phyloP scores from a whole-genome alignment of 2,888 invertebrate species.

The Alloplasta piceator region DNA sequence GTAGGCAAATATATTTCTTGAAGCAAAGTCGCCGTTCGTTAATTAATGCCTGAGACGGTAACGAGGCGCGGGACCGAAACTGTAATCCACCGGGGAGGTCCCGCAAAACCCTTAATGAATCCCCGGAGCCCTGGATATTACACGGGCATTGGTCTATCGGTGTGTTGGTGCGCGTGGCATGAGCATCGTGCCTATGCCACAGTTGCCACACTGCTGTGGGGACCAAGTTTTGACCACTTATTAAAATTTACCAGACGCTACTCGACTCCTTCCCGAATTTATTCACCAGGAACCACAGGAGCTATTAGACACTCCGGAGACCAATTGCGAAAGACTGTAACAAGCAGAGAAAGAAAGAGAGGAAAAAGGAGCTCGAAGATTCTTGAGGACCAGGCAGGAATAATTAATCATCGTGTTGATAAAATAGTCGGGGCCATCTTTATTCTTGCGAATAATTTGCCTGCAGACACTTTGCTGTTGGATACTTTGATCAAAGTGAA shows the following conservation, averaged over 20 bases:
- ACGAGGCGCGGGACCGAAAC: slow-evolving; percentile 63
- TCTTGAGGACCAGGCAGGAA: slow-evolving; percentile 21
- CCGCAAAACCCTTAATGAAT: slow-evolving; percentile 64
- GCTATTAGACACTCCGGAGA: slow-evolving; percentile 59
- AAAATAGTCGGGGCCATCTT: slow-evolving; percentile 28
- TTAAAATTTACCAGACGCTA: slow-evolving; percentile 65
- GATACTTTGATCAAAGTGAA: slow-evolving; percentile 12
- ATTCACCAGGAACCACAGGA: slow-evolving; percentile 50
- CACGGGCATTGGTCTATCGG: slow-evolving; percentile 43
- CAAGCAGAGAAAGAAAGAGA: slow-evolving; percentile 12
- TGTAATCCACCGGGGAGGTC: slow-evolving; percentile 61
- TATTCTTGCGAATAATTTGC: slow-evolving; percentile 8
- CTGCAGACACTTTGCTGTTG: slow-evolving; percentile 12
- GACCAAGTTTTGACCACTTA: slow-evolving; percentile 65
- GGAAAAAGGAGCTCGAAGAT: slow-evolving; percentile 15
- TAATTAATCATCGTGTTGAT: slow-evolving; percentile 32
- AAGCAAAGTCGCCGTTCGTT: slow-evolving; percentile 64
- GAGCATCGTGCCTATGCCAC: slow-evolving; percentile 45
- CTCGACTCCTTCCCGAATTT: slow-evolving; percentile 55
- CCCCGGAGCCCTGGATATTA: slow-evolving; percentile 60
- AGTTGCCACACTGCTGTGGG: slow-evolving; percentile 55
- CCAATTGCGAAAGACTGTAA: slow-evolving; percentile 43
- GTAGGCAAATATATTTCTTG: slow-evolving; percentile 65
- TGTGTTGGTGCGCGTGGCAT: slow-evolving; percentile 26
- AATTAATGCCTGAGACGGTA: slow-evolving; percentile 65